These are phyloP conservation scores for Asarcornis scutulata DNA, from an alignment of 2,113 vertebrate genomes.

Conservation along the genomic window DNA sequence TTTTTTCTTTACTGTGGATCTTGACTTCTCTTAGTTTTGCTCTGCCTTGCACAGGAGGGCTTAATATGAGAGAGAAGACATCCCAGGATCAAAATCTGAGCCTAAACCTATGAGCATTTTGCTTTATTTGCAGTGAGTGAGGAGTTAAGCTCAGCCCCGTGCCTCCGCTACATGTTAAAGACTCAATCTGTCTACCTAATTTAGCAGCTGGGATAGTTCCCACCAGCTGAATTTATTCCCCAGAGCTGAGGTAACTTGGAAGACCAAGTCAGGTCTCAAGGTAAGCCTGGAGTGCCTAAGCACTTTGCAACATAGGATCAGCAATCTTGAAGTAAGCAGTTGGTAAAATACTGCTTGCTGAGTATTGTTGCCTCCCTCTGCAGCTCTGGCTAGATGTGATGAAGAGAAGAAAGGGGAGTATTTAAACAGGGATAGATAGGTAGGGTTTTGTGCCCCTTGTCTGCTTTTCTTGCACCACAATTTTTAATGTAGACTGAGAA, in stretches of 20 bases:
- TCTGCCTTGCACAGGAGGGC: neutral
- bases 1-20: neutral
- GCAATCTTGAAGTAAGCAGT: neutral
- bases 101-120: neutral
- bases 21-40: neutral
- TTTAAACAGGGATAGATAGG: neutral
- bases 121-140: neutral
- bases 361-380: neutral
- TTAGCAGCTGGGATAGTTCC: slow-evolving; percentile 15
- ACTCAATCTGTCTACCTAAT: slow-evolving; percentile 10
- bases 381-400: neutral
- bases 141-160: neutral
- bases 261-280: slow-evolving; percentile 2
- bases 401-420: neutral
- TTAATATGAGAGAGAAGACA: neutral
- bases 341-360: neutral
- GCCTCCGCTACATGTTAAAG: neutral
- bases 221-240: slow-evolving; percentile 27
- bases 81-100: neutral
- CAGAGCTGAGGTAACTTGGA: slow-evolving; percentile 37
- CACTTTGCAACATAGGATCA: neutral
- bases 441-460: neutral
- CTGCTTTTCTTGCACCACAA: neutral
- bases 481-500: neutral
- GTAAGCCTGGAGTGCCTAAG: slow-evolving; percentile 4